Percentiles rank a stretch among this genome's conserved stretches.
phyloP scores from a whole-genome alignment of 2,797 vertebrate species.

The Neosalanx taihuensis region DNA sequence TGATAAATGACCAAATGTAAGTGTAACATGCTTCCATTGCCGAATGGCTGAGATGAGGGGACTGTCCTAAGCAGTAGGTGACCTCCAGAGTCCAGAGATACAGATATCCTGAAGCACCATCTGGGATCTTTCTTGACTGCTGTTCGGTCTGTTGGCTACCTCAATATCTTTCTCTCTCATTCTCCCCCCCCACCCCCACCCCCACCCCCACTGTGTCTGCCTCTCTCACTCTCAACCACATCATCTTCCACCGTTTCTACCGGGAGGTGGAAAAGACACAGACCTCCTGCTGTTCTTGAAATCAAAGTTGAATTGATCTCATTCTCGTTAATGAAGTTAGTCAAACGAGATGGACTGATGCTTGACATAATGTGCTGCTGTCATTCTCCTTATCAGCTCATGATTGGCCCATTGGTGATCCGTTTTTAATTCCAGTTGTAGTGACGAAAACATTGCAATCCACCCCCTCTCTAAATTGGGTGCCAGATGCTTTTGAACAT shows the following conservation, averaged over 20 bases:
- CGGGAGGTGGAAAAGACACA: neutral
- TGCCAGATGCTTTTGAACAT: neutral
- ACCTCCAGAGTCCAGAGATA: neutral
- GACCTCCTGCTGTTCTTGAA: neutral
- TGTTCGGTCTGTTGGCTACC: neutral
- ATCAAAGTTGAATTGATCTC: too few relatives aligned
- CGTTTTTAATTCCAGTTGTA: too few relatives aligned
- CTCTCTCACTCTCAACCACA: neutral
- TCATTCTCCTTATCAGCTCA: too few relatives aligned
- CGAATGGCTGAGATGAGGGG: conserved; percentile 8
- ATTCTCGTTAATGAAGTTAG: too few relatives aligned
- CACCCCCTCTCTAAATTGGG: neutral
- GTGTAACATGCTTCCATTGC: neutral
- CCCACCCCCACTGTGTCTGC: neutral
- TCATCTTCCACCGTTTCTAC: neutral
- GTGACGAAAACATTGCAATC: too few relatives aligned
- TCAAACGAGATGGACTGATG: too few relatives aligned
- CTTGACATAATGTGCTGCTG: too few relatives aligned
- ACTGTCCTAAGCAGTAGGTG: too few relatives aligned
- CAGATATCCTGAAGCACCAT: conserved; percentile 19
- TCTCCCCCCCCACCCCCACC: neutral
- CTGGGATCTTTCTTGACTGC: conserved; percentile 11
- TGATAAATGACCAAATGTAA: too few relatives aligned
- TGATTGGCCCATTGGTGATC: too few relatives aligned
- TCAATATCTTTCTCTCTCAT: conserved; percentile 17